A percentile compares a stretch with the other conserved stretches of the same genome.
Conservation (phyloP, 2,797 vertebrate genomes). For the Alouatta caraya region DNA sequence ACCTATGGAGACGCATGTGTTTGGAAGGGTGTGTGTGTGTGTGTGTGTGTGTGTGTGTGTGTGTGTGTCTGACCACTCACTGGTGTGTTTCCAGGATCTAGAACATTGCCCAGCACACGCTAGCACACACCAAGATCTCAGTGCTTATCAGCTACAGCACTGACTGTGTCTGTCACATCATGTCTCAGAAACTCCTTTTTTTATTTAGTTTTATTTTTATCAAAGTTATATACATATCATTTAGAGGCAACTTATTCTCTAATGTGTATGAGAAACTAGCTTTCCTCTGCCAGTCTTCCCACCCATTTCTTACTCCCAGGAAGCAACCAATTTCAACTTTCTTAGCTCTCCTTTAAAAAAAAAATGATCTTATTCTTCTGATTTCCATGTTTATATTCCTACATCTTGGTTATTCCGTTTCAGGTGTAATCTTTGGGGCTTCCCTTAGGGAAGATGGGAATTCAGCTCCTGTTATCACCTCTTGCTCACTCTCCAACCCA, state of each 20-base stretch:
- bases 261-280: background rate
- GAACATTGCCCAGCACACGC: background rate
- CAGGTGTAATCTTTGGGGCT: background rate
- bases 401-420: background rate
- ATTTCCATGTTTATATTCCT: background rate
- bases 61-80: background rate
- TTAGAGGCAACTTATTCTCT: background rate
- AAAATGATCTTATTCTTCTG: background rate
- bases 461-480: background rate
- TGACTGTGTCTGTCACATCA: background rate
- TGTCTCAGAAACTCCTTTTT: background rate
- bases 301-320: background rate
- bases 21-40: background rate
- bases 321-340: background rate
- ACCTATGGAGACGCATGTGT: background rate
- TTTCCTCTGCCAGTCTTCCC: background rate
- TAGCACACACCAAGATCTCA: background rate
- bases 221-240: background rate
- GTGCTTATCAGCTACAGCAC: background rate
- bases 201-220: slow-evolving; percentile 2
- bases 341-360: background rate
- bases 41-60: too few species aligned
- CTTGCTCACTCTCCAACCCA: background rate
- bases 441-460: background rate
- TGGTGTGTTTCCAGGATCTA: background rate